Conservation (phyloP, 2,888 invertebrate genomes). For the Peribatodes rhomboidaria region DNA sequence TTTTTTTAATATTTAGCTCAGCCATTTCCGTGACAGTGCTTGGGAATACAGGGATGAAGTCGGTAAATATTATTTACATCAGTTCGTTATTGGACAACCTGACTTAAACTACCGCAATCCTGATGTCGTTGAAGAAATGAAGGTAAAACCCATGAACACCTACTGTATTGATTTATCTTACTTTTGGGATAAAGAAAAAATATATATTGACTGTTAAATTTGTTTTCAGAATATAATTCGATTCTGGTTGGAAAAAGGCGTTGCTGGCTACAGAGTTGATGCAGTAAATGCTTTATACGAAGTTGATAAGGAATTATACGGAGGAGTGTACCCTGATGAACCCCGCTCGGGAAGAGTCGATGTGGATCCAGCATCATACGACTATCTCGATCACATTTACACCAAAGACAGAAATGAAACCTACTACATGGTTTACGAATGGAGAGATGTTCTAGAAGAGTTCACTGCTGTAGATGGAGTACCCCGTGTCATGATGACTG, state of each 20-base stretch:
- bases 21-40: constrained; percentile 89
- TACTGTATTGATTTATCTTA: background rate
- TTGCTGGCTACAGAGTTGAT: constrained; percentile 95
- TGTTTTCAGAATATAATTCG: constrained; percentile 85
- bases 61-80: constrained; percentile 90
- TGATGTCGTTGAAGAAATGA: constrained; percentile 87
- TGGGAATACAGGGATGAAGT: constrained; percentile 90
- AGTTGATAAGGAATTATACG: constrained; percentile 75
- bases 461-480: constrained; percentile 78
- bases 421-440: constrained; percentile 88
- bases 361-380: constrained; percentile 81
- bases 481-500: constrained; percentile 90
- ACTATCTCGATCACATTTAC: constrained; percentile 87
- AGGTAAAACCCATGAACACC: constrained; percentile 60
- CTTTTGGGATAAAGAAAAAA: background rate
- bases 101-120: constrained; percentile 91
- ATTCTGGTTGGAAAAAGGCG: constrained; percentile 94
- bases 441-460: constrained; percentile 88
- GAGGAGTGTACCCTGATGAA: constrained; percentile 85
- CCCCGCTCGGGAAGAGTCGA: constrained; percentile 77
- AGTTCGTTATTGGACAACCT: constrained; percentile 90
- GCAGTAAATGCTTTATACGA: constrained; percentile 90
- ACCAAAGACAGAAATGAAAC: constrained; percentile 88
- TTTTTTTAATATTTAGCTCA: constrained; percentile 60
- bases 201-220: background rate